Conservation (phyloP, 2,113 vertebrate species). For the Phoenicopterus ruber region DNA sequence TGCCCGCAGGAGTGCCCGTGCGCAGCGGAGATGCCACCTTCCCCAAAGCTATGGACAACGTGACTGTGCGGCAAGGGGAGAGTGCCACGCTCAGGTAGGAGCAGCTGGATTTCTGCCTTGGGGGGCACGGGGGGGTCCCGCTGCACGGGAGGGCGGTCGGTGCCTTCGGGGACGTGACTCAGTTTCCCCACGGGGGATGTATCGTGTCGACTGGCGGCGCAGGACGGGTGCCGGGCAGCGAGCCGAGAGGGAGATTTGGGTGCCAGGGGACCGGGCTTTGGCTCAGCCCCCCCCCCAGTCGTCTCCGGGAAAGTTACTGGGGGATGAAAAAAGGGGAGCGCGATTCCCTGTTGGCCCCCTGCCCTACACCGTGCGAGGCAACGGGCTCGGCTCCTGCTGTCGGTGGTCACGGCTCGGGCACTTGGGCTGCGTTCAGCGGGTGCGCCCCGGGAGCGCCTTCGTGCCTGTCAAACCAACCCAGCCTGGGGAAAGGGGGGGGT, state of each 20-base stretch:
- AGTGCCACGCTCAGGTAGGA: slow-evolving; percentile 90
- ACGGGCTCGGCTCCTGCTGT: background rate
- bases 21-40: slow-evolving; percentile 91
- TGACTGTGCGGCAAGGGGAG: slow-evolving; percentile 95
- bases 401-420: accelerated
- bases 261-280: background rate
- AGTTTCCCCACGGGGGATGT: background rate
- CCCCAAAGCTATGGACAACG: slow-evolving; percentile 98
- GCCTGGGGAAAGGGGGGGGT: too few relatives aligned
- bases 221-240: background rate
- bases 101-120: background rate
- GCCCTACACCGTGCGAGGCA: background rate
- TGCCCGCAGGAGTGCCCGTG: slow-evolving; percentile 96
- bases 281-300: background rate
- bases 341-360: background rate
- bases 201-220: accelerated
- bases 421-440: accelerated
- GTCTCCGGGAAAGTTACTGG: background rate
- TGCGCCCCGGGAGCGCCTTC: background rate
- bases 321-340: background rate
- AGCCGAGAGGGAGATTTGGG: background rate
- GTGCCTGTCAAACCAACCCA: accelerated
- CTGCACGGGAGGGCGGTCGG: background rate
- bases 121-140: background rate
- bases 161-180: background rate